Base-by-base conservation (phyloP, 2,888 invertebrate species). In the Steinernema carpocapsae region DNA sequence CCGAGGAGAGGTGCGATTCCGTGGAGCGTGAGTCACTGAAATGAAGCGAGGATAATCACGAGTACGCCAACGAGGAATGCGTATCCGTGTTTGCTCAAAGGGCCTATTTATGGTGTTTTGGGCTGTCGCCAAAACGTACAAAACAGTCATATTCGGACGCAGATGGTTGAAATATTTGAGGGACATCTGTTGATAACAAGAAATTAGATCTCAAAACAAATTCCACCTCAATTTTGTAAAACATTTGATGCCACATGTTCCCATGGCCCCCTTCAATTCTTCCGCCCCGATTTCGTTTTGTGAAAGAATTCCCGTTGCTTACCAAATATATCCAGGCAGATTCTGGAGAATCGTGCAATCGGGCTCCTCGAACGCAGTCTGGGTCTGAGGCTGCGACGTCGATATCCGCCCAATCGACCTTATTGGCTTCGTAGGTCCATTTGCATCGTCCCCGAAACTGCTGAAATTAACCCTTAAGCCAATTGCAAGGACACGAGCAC, bases 401-500 rank as follows among this genome's bases (percentile, higher is more conserved):
- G 22, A 56, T 24, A 56, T 56, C 26, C 56, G 22, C 24, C 26
- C 56, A 14, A 56, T 26, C 6, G 56, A 56, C 17, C 72, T 26
- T 17, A 51, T 56, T 0, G 51, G 56, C 32, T 56, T 32, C 19
- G 52, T 42, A 22, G 72, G 42, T 17, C 42, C 72, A 72, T 42
- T 56, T 24, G 51, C 12, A 59, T 14, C 72, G 59, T 56, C 59
- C 17, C 52, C 37, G 26, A 14, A 42, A 19, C 42, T 14, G 76
- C 70, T 76, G 73, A 46, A 70, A 76, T 74, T 64, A 76, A 76
- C 26, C 74, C 70, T 46, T 76, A 73, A 72, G 74, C 70, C 64
- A 71, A 70, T 76, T 29, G 74, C 42, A 71, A 43, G 10, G 76
- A 71, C 37, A 51, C 52, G 26, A 74, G 72, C 7, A 70, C 74